Evolutionary conservation across 1,140 invertebrate genomes (phyloP).

Genomic region (Charaxes varanes): DNA sequence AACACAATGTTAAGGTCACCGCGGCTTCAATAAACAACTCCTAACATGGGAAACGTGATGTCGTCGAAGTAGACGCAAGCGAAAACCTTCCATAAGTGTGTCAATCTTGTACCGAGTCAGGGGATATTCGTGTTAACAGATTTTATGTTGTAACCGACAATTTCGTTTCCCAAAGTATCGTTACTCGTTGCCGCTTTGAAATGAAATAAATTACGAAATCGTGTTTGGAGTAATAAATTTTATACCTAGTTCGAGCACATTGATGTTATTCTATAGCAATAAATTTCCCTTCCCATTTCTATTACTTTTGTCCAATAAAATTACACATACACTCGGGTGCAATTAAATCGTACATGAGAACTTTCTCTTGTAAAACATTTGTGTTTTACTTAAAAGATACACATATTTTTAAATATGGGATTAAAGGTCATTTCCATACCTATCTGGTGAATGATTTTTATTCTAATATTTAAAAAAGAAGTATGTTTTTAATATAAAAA

Average conservation of each 20-base stretch:
- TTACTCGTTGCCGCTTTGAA: background rate
- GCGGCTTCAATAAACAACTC: constrained; percentile 72
- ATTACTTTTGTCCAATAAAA: too few relatives aligned
- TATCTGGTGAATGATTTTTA: too few relatives aligned
- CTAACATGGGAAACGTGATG: constrained; percentile 68
- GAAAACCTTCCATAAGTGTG: constrained; percentile 58
- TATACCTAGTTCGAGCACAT: background rate
- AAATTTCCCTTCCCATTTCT: too few relatives aligned
- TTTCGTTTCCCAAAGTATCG: constrained; percentile 10
- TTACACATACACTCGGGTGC: too few relatives aligned
- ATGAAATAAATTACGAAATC: constrained; percentile 1
- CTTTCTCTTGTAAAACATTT: too few relatives aligned
- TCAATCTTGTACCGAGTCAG: constrained; percentile 45
- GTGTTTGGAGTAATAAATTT: background rate
- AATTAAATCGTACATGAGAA: too few relatives aligned
- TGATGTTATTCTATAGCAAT: too few relatives aligned
- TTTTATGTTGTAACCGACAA: constrained; percentile 18
- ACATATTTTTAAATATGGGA: too few relatives aligned
- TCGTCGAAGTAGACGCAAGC: constrained; percentile 46
- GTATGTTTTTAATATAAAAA: too few relatives aligned
- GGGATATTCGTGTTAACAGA: constrained; percentile 35
- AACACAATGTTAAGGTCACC: constrained; percentile 72
- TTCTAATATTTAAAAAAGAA: too few relatives aligned
- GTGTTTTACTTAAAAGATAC: too few relatives aligned
- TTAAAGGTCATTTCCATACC: too few relatives aligned